phyloP scores from a whole-genome alignment of 2,797 vertebrate genomes.

The Sebastes taczanowskii region DNA sequence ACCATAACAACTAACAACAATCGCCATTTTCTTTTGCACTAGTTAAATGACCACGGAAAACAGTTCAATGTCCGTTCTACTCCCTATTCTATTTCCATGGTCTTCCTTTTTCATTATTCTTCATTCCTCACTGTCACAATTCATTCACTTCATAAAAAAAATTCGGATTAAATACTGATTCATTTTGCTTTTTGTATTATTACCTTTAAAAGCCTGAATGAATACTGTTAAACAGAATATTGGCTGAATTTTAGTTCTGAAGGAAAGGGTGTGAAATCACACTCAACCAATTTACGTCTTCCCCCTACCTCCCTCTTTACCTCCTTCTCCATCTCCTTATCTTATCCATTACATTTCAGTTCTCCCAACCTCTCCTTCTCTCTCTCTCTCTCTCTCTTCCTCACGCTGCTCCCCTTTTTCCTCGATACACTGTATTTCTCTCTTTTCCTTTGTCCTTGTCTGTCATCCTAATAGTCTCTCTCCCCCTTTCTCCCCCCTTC shows the following conservation, averaged over 20 bases:
- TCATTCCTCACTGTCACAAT: too few relatives aligned
- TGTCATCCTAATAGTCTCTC: slow-evolving; percentile 76
- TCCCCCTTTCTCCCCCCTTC: slow-evolving; percentile 67
- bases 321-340: slow-evolving; percentile 18
- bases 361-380: slow-evolving; percentile 6
- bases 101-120: too few relatives aligned
- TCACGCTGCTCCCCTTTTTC: slow-evolving; percentile 26
- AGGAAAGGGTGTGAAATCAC: slow-evolving; percentile 17
- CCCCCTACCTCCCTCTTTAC: neutral
- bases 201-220: neutral
- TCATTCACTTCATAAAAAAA: too few relatives aligned
- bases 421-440: slow-evolving; percentile 57
- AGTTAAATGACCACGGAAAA: too few relatives aligned
- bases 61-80: too few relatives aligned
- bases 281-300: slow-evolving; percentile 1
- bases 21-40: too few relatives aligned
- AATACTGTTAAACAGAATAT: slow-evolving; percentile 4
- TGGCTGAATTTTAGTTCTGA: neutral
- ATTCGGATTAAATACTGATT: neutral
- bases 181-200: neutral
- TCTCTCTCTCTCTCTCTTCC: neutral
- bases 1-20: too few relatives aligned
- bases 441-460: slow-evolving; percentile 73
- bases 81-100: too few relatives aligned
- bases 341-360: slow-evolving; percentile 25